Evolutionary conservation across 1,140 invertebrate genomes (phyloP).

Genomic region (Apis mellifera): DNA sequence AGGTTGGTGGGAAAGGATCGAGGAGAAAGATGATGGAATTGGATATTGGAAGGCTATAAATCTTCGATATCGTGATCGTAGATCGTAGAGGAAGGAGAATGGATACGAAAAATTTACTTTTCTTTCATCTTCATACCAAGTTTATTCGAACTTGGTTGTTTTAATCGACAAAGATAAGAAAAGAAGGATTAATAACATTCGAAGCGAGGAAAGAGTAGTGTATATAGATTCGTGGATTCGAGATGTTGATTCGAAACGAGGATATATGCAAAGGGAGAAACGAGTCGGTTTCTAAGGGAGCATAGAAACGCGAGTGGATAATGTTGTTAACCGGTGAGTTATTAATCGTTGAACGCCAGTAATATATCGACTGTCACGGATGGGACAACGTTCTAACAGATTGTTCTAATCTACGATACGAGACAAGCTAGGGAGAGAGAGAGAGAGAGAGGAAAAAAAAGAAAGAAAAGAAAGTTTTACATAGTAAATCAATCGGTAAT

Average conservation of each 20-base stretch:
- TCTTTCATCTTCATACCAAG: no score
- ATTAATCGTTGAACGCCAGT: conserved; percentile 30
- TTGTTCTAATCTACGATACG: conserved; percentile 39
- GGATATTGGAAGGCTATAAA: not conserved
- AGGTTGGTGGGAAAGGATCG: no score
- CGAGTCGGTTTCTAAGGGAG: no score
- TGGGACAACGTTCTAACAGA: conserved; percentile 20
- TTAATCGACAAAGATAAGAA: no score
- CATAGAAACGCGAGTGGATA: not conserved
- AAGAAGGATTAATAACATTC: no score
- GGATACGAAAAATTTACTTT: no score
- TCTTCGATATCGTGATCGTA: not conserved
- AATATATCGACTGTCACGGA: conserved; percentile 39
- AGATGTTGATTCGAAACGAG: no score
- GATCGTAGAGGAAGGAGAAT: not conserved
- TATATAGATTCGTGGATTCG: no score
- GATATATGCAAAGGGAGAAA: no score
- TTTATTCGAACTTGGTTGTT: no score
- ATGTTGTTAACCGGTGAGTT: conserved; percentile 28
- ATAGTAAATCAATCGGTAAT: conserved; percentile 45
- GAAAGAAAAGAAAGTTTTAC: conserved; percentile 30
- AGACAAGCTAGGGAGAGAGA: not conserved
- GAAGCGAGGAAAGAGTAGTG: no score
- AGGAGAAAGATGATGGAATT: not conserved
- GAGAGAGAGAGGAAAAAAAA: not conserved